Base-by-base conservation (phyloP, 1,140 invertebrate species). In the Psix sp. region DNA sequence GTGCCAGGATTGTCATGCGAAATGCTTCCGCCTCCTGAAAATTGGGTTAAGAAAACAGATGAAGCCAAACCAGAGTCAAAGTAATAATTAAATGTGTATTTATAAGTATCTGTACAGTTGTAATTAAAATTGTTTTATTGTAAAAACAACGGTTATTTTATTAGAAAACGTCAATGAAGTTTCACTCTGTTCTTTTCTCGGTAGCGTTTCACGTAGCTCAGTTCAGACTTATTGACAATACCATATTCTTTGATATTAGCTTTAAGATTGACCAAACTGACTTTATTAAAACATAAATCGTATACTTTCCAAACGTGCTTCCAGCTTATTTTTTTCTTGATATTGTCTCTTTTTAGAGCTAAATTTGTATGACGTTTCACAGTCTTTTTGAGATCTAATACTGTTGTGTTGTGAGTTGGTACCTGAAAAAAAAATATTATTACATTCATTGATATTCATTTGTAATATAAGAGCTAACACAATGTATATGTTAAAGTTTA, bases 281-380 rank as follows among this genome's bases (percentile, higher is more conserved):
- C 29, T 36, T 81, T 48, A 0, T 82, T 63, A 33, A 79, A 86
- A 11, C 35, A 57, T 5, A 87, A 60, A 48, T 81, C 6, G 60
- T 87, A 84, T 26, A 77, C 83, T 48, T 81, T 86, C 85, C 85
- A 87, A 16, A 87, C 40, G n/a, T 84, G 79, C 51, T 82, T 87
- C 86, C 86, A 87, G 49, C 84, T 87, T 20, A 86, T 84, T 63
- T 86, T 86, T 24, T 80, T 82, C 1, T 66, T 80, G 0, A 84
- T 51, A 3, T 81, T 76, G 35, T 86, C 80, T 54, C 86, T 79
- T 39, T 79, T 80, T 0, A 87, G 38, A 10, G 80, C 76, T 31
- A 86, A 77, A 66, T 77, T 82, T 26, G 83, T 86, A 39, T 85
- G 74, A n/a, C 80, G 51, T 56, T 82, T 82, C 10, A 87, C 68